phyloP scores from a whole-genome alignment of 30 jellyfish, hydroid and myxozoan species.

The Turritopsis dohrnii region DNA sequence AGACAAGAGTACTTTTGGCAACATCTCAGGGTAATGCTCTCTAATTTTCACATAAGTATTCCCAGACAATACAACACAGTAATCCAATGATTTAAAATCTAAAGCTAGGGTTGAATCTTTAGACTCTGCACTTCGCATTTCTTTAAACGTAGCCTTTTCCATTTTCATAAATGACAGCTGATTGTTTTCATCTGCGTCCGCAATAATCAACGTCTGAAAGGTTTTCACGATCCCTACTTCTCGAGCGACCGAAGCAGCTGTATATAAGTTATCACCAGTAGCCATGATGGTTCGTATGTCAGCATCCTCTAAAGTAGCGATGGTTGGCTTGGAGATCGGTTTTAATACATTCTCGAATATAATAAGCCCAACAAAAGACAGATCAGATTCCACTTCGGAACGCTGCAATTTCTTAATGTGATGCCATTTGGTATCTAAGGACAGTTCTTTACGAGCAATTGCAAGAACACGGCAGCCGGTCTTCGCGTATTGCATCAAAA shows the following conservation, averaged over 20 bases:
- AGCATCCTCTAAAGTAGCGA: conserved; percentile 27
- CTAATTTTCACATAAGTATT: conserved; percentile 3
- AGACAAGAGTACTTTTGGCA: conserved; percentile 17
- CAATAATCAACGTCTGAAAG: conserved; percentile 12
- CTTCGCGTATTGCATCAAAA: conserved; percentile 4
- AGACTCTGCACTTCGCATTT: not conserved
- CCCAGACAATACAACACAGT: conserved; percentile 21
- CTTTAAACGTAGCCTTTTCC: not conserved
- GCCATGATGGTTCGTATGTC: conserved; percentile 50
- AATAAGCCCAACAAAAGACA: conserved; percentile 29
- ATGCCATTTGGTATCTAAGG: not conserved
- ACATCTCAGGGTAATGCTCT: conserved; percentile 2
- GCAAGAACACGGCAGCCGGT: conserved; percentile 47
- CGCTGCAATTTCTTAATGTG: conserved; percentile 17
- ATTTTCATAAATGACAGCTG: not conserved
- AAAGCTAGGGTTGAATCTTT: not conserved
- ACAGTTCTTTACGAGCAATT: conserved; percentile 18
- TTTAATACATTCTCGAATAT: conserved; percentile 27
- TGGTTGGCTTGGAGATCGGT: conserved; percentile 19
- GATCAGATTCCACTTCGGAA: conserved; percentile 34
- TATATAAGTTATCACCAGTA: conserved; percentile 46
- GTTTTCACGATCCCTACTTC: conserved; percentile 20
- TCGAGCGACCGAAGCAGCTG: conserved; percentile 44
- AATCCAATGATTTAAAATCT: not conserved
- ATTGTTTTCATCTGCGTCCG: not conserved